phyloP scores from a whole-genome alignment of 2,888 invertebrate species.

The Amphimallon solstitiale region DNA sequence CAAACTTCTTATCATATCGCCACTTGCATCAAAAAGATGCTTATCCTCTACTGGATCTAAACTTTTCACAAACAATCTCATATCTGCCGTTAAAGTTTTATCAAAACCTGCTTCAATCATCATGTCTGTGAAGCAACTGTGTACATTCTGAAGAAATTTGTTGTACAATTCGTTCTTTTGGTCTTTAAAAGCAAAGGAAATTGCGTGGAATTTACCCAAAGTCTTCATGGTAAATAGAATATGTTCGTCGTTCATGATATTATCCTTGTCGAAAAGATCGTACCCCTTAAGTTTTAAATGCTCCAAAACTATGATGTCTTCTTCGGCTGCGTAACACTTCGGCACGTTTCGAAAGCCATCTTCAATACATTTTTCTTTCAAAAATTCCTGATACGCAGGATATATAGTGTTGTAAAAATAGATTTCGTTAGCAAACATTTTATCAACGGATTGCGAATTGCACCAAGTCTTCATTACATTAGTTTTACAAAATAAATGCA shows the following conservation, averaged over 20 bases:
- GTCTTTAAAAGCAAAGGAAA: conserved; percentile 70
- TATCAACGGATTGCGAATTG: neutral
- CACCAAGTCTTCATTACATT: neutral
- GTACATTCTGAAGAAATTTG: conserved; percentile 38
- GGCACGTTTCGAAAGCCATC: conserved; percentile 28
- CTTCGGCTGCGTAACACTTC: conserved; percentile 40
- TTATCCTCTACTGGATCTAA: conserved; percentile 16
- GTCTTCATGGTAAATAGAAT: conserved; percentile 55
- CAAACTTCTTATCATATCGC: neutral
- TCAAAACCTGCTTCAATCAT: neutral
- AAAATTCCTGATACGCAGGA: conserved; percentile 14
- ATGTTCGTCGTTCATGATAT: conserved; percentile 59
- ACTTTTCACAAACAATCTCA: neutral
- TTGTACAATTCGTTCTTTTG: conserved; percentile 66
- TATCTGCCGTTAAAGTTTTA: neutral
- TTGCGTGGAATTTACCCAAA: conserved; percentile 67
- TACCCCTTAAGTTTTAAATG: conserved; percentile 58
- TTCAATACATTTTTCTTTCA: conserved; percentile 14
- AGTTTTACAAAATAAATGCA: conserved; percentile 29
- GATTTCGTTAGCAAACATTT: conserved; percentile 11
- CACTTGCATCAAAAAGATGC: neutral
- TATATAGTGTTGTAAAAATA: conserved; percentile 13
- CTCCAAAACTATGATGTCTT: conserved; percentile 59
- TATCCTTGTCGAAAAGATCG: conserved; percentile 54
- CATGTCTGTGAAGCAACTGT: neutral